Evolutionary conservation across 1,140 invertebrate species (phyloP).

Genomic region (Drosophila pseudoananassae): DNA sequence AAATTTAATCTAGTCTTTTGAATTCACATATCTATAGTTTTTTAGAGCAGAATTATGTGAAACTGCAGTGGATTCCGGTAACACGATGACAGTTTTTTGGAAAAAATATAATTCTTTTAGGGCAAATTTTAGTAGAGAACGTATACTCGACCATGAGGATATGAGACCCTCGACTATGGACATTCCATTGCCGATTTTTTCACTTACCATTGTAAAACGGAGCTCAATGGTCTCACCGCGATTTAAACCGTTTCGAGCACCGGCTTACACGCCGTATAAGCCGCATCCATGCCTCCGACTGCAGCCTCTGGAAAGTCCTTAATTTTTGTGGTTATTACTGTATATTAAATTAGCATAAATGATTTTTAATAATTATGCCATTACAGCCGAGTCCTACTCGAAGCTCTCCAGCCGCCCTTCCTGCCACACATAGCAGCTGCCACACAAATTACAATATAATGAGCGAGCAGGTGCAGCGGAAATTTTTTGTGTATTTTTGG

Average conservation of each 20-base stretch:
- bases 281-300: constrained; percentile 26
- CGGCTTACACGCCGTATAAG: constrained; percentile 45
- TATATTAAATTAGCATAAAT: constrained; percentile 83
- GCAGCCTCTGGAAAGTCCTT: constrained; percentile 24
- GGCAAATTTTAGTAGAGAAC: not conserved
- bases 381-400: constrained; percentile 36
- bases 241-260: constrained; percentile 41
- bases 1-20: not conserved
- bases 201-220: constrained; percentile 44
- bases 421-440: constrained; percentile 50
- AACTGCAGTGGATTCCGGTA: too few species aligned
- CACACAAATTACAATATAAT: constrained; percentile 80
- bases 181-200: constrained; percentile 7
- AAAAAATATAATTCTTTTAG: not conserved
- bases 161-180: not conserved
- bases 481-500: constrained; percentile 48
- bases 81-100: not conserved
- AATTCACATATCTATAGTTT: not conserved
- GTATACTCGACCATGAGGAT: not conserved
- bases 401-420: constrained; percentile 22
- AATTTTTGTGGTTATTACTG: constrained; percentile 77
- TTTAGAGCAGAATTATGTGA: not conserved
- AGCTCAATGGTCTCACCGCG: constrained; percentile 32
- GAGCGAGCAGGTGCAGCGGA: constrained; percentile 73
- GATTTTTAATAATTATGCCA: constrained; percentile 81